A percentile compares a stretch with the other conserved stretches of the same genome.
These are phyloP conservation scores for Stenodera caucasica DNA, from an alignment of 2,888 invertebrate species.

Conservation along the genomic window DNA sequence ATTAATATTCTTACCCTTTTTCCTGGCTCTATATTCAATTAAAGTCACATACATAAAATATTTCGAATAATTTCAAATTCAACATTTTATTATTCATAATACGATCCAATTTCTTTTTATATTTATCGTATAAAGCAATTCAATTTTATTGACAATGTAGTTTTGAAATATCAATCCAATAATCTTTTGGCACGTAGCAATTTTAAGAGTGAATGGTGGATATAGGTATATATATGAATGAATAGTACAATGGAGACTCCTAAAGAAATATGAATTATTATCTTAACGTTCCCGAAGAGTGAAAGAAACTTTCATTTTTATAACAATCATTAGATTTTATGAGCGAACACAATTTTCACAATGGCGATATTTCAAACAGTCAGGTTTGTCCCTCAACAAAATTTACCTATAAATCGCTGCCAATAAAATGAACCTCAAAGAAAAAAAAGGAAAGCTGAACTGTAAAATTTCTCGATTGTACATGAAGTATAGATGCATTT, in stretches of 20 bases:
- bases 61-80: constrained; percentile 44
- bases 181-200: constrained; percentile 46
- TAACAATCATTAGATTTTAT: constrained; percentile 42
- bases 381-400: background rate
- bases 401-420: background rate
- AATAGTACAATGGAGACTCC: constrained; percentile 12
- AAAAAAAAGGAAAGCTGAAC: background rate
- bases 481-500: too few species aligned
- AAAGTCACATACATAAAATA: too few species aligned
- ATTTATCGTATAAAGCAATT: constrained; percentile 48
- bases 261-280: constrained; percentile 38
- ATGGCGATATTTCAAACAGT: background rate
- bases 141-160: constrained; percentile 49
- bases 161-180: constrained; percentile 50
- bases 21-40: too few species aligned
- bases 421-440: background rate
- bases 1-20: too few species aligned
- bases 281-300: constrained; percentile 39
- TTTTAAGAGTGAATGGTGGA: constrained; percentile 32
- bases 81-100: constrained; percentile 37
- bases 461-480: too few species aligned
- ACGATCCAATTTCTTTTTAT: constrained; percentile 45
- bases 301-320: constrained; percentile 37
- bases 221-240: background rate
- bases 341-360: background rate